Base-by-base conservation (phyloP, 2,113 vertebrate species). In the Campylorhamphus procurvoides region DNA sequence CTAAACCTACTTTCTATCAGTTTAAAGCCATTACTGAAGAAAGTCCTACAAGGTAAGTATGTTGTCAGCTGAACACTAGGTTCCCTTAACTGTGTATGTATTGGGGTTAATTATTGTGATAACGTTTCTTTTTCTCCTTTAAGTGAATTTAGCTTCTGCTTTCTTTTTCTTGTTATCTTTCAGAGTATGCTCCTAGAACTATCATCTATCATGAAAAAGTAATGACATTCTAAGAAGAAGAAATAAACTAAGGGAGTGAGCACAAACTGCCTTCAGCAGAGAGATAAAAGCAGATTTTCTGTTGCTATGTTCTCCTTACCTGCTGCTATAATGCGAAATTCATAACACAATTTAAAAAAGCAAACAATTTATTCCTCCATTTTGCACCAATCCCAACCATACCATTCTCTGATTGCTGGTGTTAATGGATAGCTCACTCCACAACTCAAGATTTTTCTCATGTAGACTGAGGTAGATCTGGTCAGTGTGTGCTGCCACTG, bases 181-280 rank as follows among this genome's bases (percentile, higher is more conserved):
- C 98, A 99, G 99, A 99, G 98, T 94, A 99, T 98, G 98, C 98
- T 99, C 89, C 98, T 99, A 96, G 99, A 99, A 96, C 97, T 99
- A 95, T 99, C 99, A 67, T 99, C 99, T 50, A 99, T 99, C 95
- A 99, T 99, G 99, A 99, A 99, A 97, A 99, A 99, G 95, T 99
- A 97, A 98, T n/a, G 40, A 33, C 76, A 60, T 33, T 52, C 62
- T 35, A n/a, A 90, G 78, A 60, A 71, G 69, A 84, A 94, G 88
- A 95, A 90, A 87, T 28, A 88, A 93, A 79, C 69, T 28, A 56
- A 68, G 37, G 52, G 46, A 89, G 4, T 50, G 84, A 90, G 66
- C 40, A 86, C 62, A 85, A 90, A 83, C 74, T 74, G 74, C 83
- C 73, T 91, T 87, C 88, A 85, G 64, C 62, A 95, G 44, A 88